Evolutionary conservation across 2,113 vertebrate genomes (phyloP), one percentile per base, ranked within the genome.

Genomic region (Shinisaurus crocodilurus): DNA sequence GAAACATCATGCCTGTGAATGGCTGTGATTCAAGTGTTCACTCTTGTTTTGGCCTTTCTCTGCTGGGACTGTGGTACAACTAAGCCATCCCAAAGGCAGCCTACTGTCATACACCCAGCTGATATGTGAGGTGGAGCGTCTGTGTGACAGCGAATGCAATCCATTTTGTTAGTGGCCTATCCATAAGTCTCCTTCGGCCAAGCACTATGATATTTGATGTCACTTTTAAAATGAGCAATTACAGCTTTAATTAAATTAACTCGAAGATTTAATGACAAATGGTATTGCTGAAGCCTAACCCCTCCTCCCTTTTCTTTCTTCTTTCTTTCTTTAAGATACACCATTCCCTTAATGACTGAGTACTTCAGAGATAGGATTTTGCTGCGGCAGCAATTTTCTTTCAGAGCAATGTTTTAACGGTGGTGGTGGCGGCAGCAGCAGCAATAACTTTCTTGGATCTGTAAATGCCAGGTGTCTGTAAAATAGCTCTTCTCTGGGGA

Each of bases 401-500:
- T 84, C 60, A 87, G 67, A 16, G 90, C 83, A 92, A 81, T 54
- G 88, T 89, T 95, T 92, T 92, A 93, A 91, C n/a, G n/a, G n/a
- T n/a, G n/a, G n/a, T n/a, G n/a, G n/a, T 82, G 89, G 82, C 85
- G 90, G 23, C 16, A 85, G 65, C 82, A 23, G 37, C 82, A 29
- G 43, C 65, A 90, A 89, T 88, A 93, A 63, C 0, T 1, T 91
- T 43, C 92, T 92, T 80, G 76, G 88, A 90, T 77, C 89, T 94
- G 95, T 95, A 92, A 90, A 45, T 94, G 90, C 69, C 88, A 96
- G 95, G 95, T 96, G 87, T 90, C 94, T 0, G 0, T 93, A 94
- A 95, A 95, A 90, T 7, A 83, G 90, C 80, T 94, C 74, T 94
- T 94, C 95, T 93, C 90, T 91, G 37, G 93, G 90, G 85, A 95